phyloP scores from a whole-genome alignment of 2,888 invertebrate genomes.

The Limnephilus marmoratus region DNA sequence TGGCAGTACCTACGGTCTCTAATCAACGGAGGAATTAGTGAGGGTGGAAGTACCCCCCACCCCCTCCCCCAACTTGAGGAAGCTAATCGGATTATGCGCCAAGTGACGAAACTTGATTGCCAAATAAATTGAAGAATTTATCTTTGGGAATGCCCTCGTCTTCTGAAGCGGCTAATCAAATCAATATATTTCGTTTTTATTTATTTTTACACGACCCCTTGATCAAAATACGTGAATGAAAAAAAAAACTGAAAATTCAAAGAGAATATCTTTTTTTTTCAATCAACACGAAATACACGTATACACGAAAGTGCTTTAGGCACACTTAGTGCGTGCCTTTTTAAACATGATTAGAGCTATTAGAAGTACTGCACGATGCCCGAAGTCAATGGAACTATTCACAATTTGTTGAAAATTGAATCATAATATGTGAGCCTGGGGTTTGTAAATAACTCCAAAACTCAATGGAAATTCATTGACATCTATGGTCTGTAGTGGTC shows the following conservation, averaged over 20 bases:
- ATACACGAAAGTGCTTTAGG: neutral
- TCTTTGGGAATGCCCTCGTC: neutral
- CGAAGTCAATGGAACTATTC: too few species aligned
- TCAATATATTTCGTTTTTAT: neutral
- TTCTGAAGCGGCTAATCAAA: slow-evolving; percentile 13
- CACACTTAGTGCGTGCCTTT: neutral
- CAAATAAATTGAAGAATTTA: slow-evolving; percentile 49
- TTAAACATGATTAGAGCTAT: too few species aligned
- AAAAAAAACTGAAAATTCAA: neutral
- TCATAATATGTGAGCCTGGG: too few species aligned
- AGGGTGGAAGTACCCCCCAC: neutral
- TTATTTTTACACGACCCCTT: neutral
- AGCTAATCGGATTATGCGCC: slow-evolving; percentile 23
- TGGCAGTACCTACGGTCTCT: slow-evolving; percentile 30
- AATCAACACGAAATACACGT: too few species aligned
- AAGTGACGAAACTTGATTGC: slow-evolving; percentile 45
- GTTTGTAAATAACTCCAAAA: too few species aligned
- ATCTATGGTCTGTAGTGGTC: too few species aligned
- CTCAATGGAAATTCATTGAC: too few species aligned
- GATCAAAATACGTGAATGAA: neutral
- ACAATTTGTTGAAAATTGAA: too few species aligned
- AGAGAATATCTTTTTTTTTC: neutral
- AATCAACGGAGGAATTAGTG: slow-evolving; percentile 37
- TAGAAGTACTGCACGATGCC: too few species aligned
- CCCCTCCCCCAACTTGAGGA: neutral